phyloP scores from a whole-genome alignment of 2,113 vertebrate species.

The Orycteropus afer region DNA sequence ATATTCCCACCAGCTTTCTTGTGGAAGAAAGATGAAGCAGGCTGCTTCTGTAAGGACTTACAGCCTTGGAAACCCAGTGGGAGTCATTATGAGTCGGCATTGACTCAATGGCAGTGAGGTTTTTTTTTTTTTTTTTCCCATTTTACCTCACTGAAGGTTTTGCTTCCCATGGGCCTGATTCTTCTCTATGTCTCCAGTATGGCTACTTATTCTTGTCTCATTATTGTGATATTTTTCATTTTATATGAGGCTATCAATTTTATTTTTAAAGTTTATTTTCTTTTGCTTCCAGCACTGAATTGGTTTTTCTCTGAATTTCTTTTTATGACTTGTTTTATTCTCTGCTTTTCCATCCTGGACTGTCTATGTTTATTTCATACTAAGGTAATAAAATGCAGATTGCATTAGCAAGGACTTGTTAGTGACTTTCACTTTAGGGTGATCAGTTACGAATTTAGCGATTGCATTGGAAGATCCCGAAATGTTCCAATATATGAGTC shows the following conservation, averaged over 20 bases:
- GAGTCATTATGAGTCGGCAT: too few species aligned
- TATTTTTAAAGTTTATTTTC: constrained; percentile 2
- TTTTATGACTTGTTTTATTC: not conserved
- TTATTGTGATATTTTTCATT: not conserved
- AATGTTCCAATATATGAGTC: not conserved
- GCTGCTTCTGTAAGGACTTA: too few species aligned
- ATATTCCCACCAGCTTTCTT: too few species aligned
- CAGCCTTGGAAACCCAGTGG: too few species aligned
- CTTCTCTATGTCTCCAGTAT: too few species aligned
- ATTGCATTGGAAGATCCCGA: constrained; percentile 44
- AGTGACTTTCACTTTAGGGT: not conserved
- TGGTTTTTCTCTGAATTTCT: not conserved
- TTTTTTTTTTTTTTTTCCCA: not conserved
- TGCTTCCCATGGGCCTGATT: too few species aligned
- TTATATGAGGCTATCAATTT: not conserved
- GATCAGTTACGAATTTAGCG: not conserved
- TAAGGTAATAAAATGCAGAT: constrained; percentile 40
- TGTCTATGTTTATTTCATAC: constrained; percentile 54
- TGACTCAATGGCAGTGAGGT: too few species aligned
- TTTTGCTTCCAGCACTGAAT: not conserved
- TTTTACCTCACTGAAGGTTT: too few species aligned
- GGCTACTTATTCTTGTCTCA: not conserved
- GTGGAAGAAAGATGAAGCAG: too few species aligned
- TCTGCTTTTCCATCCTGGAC: not conserved
- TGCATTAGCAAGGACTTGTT: constrained; percentile 29